Evolutionary conservation across 2,888 invertebrate species (phyloP).

Genomic region (Aricia artaxerxes): DNA sequence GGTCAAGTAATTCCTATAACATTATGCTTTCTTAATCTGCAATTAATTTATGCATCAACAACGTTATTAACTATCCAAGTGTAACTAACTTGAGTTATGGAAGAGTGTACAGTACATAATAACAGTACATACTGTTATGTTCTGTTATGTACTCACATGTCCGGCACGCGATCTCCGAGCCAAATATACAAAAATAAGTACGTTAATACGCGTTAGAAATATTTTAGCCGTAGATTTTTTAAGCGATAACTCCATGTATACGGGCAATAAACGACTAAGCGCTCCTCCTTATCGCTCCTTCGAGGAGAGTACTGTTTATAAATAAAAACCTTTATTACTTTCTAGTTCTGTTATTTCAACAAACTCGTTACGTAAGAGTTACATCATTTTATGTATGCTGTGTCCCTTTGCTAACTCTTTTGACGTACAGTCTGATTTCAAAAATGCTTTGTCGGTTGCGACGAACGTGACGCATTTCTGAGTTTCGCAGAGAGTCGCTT

Average conservation of each 20-base stretch:
- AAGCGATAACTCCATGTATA: constrained; percentile 32
- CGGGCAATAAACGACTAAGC: constrained; percentile 37
- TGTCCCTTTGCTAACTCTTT: constrained; percentile 63
- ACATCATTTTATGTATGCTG: constrained; percentile 58
- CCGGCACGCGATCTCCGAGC: constrained; percentile 9
- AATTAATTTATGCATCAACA: constrained; percentile 32
- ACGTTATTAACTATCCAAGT: constrained; percentile 25
- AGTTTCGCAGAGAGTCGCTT: constrained; percentile 66
- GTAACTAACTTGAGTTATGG: constrained; percentile 21
- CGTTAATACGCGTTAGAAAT: constrained; percentile 30
- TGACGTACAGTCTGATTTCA: constrained; percentile 59
- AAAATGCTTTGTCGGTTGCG: constrained; percentile 61
- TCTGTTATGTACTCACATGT: constrained; percentile 21
- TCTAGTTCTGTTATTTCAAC: constrained; percentile 36
- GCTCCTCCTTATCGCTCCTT: constrained; percentile 42
- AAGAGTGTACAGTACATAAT: constrained; percentile 29
- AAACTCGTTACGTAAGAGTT: constrained; percentile 43
- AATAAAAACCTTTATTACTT: constrained; percentile 40
- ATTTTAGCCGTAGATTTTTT: constrained; percentile 33
- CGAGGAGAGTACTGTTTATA: constrained; percentile 42
- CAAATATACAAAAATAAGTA: constrained; percentile 35
- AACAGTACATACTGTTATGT: constrained; percentile 24
- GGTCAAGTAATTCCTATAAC: not conserved
- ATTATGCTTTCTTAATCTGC: not conserved
- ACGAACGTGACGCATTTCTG: constrained; percentile 64